Evolutionary conservation across 2,888 invertebrate species (phyloP).

Genomic region (Raillietiella orientalis): DNA sequence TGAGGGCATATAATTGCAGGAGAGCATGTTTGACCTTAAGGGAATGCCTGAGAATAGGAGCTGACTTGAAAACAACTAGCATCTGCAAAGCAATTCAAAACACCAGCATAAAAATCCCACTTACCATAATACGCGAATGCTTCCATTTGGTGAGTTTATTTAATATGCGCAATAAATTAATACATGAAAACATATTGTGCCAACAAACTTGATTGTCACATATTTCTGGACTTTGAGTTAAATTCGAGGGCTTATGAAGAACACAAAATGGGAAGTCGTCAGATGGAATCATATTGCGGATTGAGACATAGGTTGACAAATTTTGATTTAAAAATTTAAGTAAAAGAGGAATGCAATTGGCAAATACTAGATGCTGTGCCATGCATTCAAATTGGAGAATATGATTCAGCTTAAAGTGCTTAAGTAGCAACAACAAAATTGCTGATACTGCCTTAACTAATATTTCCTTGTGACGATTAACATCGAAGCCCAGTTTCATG

Average conservation of each 20-base stretch:
- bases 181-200: constrained; percentile 93
- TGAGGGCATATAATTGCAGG: constrained; percentile 91
- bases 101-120: constrained; percentile 1
- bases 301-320: constrained; percentile 69
- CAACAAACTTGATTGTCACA: constrained; percentile 44
- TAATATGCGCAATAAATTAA: constrained; percentile 73
- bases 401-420: constrained; percentile 91
- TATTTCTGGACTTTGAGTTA: constrained; percentile 63
- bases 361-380: constrained; percentile 93
- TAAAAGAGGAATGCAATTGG: constrained; percentile 91
- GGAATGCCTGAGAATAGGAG: constrained; percentile 84
- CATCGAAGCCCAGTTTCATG: constrained; percentile 81
- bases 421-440: constrained; percentile 57
- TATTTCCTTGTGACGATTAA: constrained; percentile 91
- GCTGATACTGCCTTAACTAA: constrained; percentile 85
- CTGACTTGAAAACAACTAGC: constrained; percentile 97
- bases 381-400: constrained; percentile 97
- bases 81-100: constrained; percentile 19
- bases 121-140: constrained; percentile 77
- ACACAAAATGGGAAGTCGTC: constrained; percentile 87
- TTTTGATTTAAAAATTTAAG: constrained; percentile 97
- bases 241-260: constrained; percentile 71
- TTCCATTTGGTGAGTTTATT: constrained; percentile 99
- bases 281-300: constrained; percentile 72
- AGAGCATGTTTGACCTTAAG: constrained; percentile 80